phyloP scores from a whole-genome alignment of 2,113 vertebrate genomes.

The Oryzias javanicus region DNA sequence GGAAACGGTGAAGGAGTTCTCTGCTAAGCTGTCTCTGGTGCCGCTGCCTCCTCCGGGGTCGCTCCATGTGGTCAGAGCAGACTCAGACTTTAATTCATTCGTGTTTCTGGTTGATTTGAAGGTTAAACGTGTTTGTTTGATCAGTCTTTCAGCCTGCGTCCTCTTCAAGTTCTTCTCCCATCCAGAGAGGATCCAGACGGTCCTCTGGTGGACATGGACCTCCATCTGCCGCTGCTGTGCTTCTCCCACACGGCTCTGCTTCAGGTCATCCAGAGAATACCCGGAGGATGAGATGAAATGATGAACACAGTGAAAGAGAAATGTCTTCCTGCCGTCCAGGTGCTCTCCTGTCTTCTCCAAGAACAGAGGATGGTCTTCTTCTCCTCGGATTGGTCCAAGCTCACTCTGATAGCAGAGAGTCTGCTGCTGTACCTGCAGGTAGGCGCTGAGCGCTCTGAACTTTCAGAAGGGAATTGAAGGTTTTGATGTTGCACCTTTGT shows the following conservation, averaged over 20 bases:
- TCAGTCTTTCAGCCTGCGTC: constrained; percentile 87
- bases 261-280: constrained; percentile 76
- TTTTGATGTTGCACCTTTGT: not conserved
- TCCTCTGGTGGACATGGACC: constrained; percentile 87
- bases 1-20: constrained; percentile 87
- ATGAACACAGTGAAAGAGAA: not conserved
- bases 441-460: not conserved
- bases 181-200: constrained; percentile 84
- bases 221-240: constrained; percentile 91
- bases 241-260: constrained; percentile 85
- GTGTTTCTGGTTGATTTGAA: not conserved
- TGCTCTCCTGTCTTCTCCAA: constrained; percentile 87
- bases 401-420: constrained; percentile 87
- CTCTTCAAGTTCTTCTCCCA: constrained; percentile 88
- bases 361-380: constrained; percentile 90
- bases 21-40: constrained; percentile 89
- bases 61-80: constrained; percentile 87
- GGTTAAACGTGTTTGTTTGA: constrained; percentile 14
- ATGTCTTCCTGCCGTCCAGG: constrained; percentile 63
- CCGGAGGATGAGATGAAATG: not conserved
- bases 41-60: constrained; percentile 91
- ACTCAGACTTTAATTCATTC: not conserved
- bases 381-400: constrained; percentile 88
- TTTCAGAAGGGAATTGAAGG: not conserved
- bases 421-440: constrained; percentile 85